Evolutionary conservation across 2,888 invertebrate species (phyloP), one percentile per base, ranked within the genome.

Genomic region (Eledona agricola): DNA sequence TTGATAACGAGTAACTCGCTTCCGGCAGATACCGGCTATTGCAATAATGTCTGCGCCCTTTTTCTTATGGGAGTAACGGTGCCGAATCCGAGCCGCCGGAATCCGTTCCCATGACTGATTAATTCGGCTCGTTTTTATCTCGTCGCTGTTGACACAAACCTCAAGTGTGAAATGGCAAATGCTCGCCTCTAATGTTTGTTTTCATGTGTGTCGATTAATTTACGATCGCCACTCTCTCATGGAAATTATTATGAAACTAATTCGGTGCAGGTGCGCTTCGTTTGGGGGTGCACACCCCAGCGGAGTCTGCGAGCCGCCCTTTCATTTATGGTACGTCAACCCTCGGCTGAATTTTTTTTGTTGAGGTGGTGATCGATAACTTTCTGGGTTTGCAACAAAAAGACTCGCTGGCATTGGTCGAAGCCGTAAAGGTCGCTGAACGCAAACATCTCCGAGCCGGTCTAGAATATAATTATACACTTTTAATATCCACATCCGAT

Each of bases 361-460:
- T 16, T 12, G 13, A 37, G 9, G 17, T 42, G 31, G 29, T 31
- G 42, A 42, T 42, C 29, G 20, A n/a, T 2, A n/a, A 9, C 19
- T 31, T 42, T 37, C 11, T 12, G 25, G 15, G 22, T 22, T 35
- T 20, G 12, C 20, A 35, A 42, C 26, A 51, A 26, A 32, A 51
- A 51, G 22, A 42, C 22, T 10, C 34, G 34, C 9, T 11, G 42
- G 26, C 32, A 19, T 34, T 42, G 45, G 45, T 45, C 25, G 45
- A 46, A 46, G 34, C 23, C 29, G 25, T 37, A 38, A 42, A 55
- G 61, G 55, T 58, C 59, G 57, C 59, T 62, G 64, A 59, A 61
- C 61, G 58, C 62, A 56, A 49, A 52, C 54, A 25, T 57, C 58
- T 56, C 55, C 40, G 52, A 57, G 57, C 60, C 58, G 58, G 62